Evolutionary conservation across 2,888 invertebrate species (phyloP).

Genomic region (Biston betularia): DNA sequence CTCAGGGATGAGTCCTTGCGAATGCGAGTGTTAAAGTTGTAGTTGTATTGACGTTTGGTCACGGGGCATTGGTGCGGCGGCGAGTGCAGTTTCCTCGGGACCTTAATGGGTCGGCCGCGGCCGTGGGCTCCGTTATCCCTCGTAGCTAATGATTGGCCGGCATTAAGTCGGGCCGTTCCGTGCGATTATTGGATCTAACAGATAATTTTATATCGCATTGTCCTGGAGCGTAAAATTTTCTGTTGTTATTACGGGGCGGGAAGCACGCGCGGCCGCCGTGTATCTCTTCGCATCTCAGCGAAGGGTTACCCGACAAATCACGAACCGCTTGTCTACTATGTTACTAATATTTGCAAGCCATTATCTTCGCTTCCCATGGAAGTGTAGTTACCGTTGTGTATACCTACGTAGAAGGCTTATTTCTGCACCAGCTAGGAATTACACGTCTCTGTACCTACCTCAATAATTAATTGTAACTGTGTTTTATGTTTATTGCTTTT

Average conservation of each 20-base stretch:
- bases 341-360: constrained; percentile 39
- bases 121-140: constrained; percentile 84
- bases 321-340: constrained; percentile 58
- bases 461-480: too few relatives aligned
- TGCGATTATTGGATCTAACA: constrained; percentile 87
- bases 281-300: constrained; percentile 65
- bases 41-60: constrained; percentile 85
- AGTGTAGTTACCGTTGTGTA: background rate
- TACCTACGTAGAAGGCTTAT: too few relatives aligned
- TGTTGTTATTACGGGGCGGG: constrained; percentile 79
- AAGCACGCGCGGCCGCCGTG: constrained; percentile 65
- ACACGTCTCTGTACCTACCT: too few relatives aligned
- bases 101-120: constrained; percentile 65
- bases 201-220: constrained; percentile 86
- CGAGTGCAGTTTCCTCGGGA: constrained; percentile 62
- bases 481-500: too few relatives aligned
- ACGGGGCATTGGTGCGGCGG: constrained; percentile 75
- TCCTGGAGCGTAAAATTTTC: constrained; percentile 86
- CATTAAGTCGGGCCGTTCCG: constrained; percentile 84
- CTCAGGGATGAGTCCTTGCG: constrained; percentile 69
- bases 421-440: too few relatives aligned
- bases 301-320: constrained; percentile 66
- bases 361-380: constrained; percentile 25
- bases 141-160: constrained; percentile 86
- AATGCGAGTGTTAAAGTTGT: constrained; percentile 60